Base-by-base conservation (phyloP, 92 coral and sea anemone species). In the Bergia sp. region DNA sequence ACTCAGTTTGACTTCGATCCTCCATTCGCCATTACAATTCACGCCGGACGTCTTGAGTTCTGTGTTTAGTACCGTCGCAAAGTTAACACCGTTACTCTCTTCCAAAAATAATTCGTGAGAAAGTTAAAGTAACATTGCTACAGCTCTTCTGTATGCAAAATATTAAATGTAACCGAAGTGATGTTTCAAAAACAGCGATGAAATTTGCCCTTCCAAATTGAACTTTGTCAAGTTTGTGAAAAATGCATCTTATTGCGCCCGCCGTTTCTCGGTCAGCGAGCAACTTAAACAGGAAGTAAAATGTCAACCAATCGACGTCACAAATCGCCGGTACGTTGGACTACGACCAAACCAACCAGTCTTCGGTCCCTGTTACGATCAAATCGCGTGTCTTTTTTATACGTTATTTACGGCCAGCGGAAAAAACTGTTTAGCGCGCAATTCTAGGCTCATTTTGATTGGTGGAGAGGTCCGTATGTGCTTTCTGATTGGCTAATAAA, bases 401-500 rank as follows among this genome's bases (percentile, higher is more conserved):
- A 50, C 49, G 1, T 15, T 16, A 8, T 72, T 0, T n/a, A 66
- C 20, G 77, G 76, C 77, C 77, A 83, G 87, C 78, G 77, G 87
- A 67, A 45, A 16, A 42, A 40, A 0, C 10, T 7, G 82, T 23
- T 79, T 43, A 37, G 87, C 78, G 87, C 87, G 79, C 79, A 84
- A 84, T 29, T 44, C 67, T 29, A 38, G 39, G 36, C 71, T 7
- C 12, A 18, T 43, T 71, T 71, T 53, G 36, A 84, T 84, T 72
- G 87, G 87, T 69, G 43, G 38, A 23, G 69, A 6, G 4, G 12
- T 2, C 4, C 36, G 0, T 0, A 44, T 8, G 43, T 53, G 47
- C 49, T n/a, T 18, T 84, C 49, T 84, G 79, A 84, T 84, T 84
- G 87, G 87, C 79, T 69, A 3, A 43, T 84, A 4, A 21, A 41